Evolutionary conservation across 64 coral and sea anemone genomes (phyloP), one percentile per base, ranked within the genome.

Genomic region (Orbicella faveolata): DNA sequence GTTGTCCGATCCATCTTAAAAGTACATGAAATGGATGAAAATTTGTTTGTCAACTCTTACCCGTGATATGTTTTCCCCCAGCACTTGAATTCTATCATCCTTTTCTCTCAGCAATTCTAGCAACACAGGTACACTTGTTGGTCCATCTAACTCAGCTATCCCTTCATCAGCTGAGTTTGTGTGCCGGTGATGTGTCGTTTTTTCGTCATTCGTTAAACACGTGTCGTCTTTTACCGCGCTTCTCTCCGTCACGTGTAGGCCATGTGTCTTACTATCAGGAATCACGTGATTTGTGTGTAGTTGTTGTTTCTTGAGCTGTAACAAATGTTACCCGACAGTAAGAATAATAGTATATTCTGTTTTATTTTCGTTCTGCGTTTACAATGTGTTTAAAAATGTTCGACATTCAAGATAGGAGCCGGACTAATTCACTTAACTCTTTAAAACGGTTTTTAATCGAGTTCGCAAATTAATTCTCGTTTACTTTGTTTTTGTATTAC

Each of bases 71-170:
- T 94, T 64, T 15, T 65, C 80, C 16, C 76, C 87, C 37, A 94
- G 87, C 81, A 76, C 67, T 37, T 41, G 44, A 73, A 94, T 94
- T 26, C 87, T 41, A n/a, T 89, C 92, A 54, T 94, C 87, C 44
- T 94, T 94, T 39, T 94, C 92, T 37, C 87, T 81, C 25, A 94
- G 77, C 87, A 89, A 7, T 84, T 89, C 92, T 3, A 89, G 51
- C 61, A 94, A 77, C 34, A 77, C 12, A 18, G 92, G 80, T 20
- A 89, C 51, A 73, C 34, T 89, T 15, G 70, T 89, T 17, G 92
- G 92, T 44, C 92, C 92, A 19, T 94, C 92, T 70, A 94, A 55
- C 26, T 94, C 92, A 21, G 92, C 92, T 54, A 94, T 81, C 35
- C 87, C 92, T 81, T 94, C 92, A 25, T 94, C 92, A 84, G 87